Evolutionary conservation across 2,797 vertebrate species (phyloP), one percentile per base, ranked within the genome.

Genomic region (Hirundo rustica): DNA sequence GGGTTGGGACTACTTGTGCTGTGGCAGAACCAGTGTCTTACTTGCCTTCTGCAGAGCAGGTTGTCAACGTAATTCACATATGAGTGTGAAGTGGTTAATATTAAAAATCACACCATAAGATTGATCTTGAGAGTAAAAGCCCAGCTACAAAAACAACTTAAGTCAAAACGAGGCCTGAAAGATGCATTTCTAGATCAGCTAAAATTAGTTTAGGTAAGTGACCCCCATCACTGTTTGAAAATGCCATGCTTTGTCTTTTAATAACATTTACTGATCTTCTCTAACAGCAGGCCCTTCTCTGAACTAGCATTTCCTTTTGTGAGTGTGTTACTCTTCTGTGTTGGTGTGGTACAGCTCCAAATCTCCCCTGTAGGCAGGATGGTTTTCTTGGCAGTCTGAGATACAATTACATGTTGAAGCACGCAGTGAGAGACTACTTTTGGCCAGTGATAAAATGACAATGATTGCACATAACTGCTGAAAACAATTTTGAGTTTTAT

Each of bases 401-500:
- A 61, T 93, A 82, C 86, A 92, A 91, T 80, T 48, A 67, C 54
- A 71, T 88, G 57, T 94, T 96, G 95, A 95, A 95, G 84, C 84
- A 40, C 89, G 78, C 91, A 94, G 71, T 83, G 89, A 92, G 90
- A 95, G 88, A 92, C 83, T 94, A 6, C 92, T 76, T 96, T 96
- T 97, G 97, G 94, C 95, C 92, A 90, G 94, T 89, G 94, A 95
- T 97, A 95, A 97, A 97, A 97, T 96, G 80, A 96, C 89, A 91
- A 88, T 95, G 96, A 97, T 97, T 97, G 79, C 79, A 93, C 83
- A 54, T 97, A 97, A 98, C 97, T 97, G 96, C 94, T 93, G 95
- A 97, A 97, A 97, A 97, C 96, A 97, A 80, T 96, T 97, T 96
- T 94, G 95, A 93, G 85, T 97, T 97, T 97, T 97, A 97, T 98